Evolutionary conservation across 2,888 invertebrate species (phyloP).

Genomic region (Lasioglossum pauxillum): DNA sequence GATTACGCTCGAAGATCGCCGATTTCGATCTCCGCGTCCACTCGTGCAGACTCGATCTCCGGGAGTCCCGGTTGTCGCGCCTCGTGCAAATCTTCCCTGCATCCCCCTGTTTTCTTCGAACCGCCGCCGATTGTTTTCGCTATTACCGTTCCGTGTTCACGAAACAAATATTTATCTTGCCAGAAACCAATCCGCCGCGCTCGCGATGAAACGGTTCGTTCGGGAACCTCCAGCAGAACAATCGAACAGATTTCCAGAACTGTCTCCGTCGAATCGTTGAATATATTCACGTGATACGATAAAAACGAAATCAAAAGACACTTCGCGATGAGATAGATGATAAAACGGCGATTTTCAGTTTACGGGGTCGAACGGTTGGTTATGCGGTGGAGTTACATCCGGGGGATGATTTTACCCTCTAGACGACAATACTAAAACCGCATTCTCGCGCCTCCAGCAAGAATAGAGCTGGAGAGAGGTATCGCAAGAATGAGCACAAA

Average conservation of each 20-base stretch:
- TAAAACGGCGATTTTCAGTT: constrained; percentile 23
- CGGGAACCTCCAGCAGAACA: background rate
- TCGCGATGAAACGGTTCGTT: constrained; percentile 3
- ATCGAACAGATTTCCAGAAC: background rate
- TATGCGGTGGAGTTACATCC: constrained; percentile 2
- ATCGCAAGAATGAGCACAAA: background rate
- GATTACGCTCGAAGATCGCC: constrained; percentile 55
- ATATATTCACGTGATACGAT: background rate
- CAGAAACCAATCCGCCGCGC: background rate
- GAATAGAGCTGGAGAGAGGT: background rate
- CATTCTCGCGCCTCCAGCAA: background rate
- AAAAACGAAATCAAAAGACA: constrained; percentile 22
- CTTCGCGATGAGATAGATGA: background rate
- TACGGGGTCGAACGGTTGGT: constrained; percentile 3
- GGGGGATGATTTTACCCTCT: background rate
- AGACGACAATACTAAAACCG: background rate
- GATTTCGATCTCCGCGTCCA: constrained; percentile 53
- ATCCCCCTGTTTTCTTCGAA: constrained; percentile 16
- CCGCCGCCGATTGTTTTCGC: constrained; percentile 47
- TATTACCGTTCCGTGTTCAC: constrained; percentile 21
- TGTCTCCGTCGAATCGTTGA: background rate
- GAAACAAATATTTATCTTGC: constrained; percentile 53
- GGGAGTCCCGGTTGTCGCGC: constrained; percentile 1
- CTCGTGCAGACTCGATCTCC: constrained; percentile 32
- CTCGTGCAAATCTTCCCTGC: constrained; percentile 23